Base-by-base conservation (phyloP, 2,113 vertebrate species). In the Stegostoma tigrinum region DNA sequence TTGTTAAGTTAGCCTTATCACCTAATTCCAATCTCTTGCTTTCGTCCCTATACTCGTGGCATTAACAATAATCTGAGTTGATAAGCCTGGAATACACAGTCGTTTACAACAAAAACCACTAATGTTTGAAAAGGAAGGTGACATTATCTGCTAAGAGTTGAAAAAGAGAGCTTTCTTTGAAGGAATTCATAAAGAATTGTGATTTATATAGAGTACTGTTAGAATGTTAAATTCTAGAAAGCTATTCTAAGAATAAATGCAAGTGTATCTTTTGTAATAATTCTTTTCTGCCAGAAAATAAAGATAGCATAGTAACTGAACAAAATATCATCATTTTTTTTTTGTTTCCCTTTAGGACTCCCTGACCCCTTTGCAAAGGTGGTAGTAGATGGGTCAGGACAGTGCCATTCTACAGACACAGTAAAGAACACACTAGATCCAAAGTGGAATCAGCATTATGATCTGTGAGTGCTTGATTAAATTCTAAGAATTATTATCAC, bases 381-480 rank as follows among this genome's bases (percentile, higher is more conserved):
- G 96, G 99, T 99, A 89, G 99, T 99, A 97, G 99, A 99, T 7
- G 99, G 99, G 96, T 99, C 99, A 96, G 99, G 99, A 87, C 99
- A 99, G 96, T 99, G 99, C 98, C 99, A 99, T 98, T 99, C 99
- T 95, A 99, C 99, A 97, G 99, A 99, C 98, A 99, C 99, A 97
- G 99, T 99, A 98, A 99, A 98, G 98, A 99, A 99, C 97, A 99
- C 99, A 23, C 98, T 99, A 42, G 99, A 99, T 98, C 99, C 99
- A 97, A 99, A 99, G 97, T 99, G 99, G 99, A 99, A 99, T 97
- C 99, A 99, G 96, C 99, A 99, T 98, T 99, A 99, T 96, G 99
- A 99, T 97, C 97, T 99, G 99, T 99, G 98, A 98, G 99, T 98
- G 72, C 5, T 66, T 95, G 94, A 72, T 95, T 95, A 72, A 95